phyloP scores from a whole-genome alignment of 1,140 invertebrate genomes.

The Linepithema humile region DNA sequence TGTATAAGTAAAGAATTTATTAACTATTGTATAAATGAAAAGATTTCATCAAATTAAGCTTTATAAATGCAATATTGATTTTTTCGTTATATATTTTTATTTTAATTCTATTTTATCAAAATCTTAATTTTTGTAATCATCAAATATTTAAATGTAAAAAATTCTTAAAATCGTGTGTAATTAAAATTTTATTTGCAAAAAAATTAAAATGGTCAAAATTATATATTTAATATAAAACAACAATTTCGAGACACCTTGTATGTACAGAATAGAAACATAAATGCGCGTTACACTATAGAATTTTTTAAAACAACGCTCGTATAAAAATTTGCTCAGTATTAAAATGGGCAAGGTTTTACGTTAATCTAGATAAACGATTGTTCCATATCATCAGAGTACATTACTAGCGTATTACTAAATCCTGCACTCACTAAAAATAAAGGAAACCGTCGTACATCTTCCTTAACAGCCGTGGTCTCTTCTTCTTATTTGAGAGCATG shows the following conservation, averaged over 20 bases:
- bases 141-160: background rate
- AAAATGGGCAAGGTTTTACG: background rate
- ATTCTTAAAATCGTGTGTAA: background rate
- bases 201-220: too few species aligned
- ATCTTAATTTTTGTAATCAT: background rate
- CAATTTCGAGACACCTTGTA: background rate
- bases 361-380: constrained; percentile 35
- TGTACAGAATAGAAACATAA: background rate
- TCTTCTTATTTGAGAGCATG: constrained; percentile 39
- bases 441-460: constrained; percentile 25
- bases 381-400: constrained; percentile 2
- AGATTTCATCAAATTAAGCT: background rate
- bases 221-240: background rate
- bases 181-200: background rate
- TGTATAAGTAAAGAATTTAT: too few species aligned
- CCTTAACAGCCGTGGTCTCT: constrained; percentile 11
- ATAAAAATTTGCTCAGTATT: constrained; percentile 24
- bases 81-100: background rate
- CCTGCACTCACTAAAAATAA: constrained; percentile 18
- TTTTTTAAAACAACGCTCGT: constrained; percentile 2
- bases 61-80: background rate
- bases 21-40: too few species aligned
- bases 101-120: background rate
- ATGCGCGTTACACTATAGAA: background rate
- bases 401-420: constrained; percentile 35